Evolutionary conservation across 92 coral and sea anemone species (phyloP).

Genomic region (Muricea muricata): DNA sequence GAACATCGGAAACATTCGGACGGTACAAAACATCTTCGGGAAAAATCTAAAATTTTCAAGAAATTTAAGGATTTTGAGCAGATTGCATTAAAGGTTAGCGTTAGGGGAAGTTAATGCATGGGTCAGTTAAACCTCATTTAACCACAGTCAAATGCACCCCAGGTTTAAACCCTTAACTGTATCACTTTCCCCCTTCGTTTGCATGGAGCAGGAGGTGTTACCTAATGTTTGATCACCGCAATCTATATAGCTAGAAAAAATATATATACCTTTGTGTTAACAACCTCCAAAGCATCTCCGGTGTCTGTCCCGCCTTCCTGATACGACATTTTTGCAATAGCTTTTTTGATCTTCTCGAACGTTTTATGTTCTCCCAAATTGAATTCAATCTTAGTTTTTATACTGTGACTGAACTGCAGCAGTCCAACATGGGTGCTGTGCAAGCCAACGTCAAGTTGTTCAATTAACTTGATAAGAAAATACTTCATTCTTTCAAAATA

Average conservation of each 20-base stretch:
- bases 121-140: too few species aligned
- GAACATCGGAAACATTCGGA: slow-evolving; percentile 34
- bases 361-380: slow-evolving; percentile 10
- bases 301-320: slow-evolving; percentile 41
- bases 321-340: slow-evolving; percentile 19
- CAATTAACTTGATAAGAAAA: slow-evolving; percentile 7
- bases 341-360: neutral
- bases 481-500: slow-evolving; percentile 29
- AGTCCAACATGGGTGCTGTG: slow-evolving; percentile 36
- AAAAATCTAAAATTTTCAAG: neutral
- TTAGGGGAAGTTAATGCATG: too few species aligned
- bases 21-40: slow-evolving; percentile 12
- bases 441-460: slow-evolving; percentile 13
- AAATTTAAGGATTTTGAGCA: neutral
- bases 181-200: too few species aligned
- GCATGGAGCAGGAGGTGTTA: too few species aligned
- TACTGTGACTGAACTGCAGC: slow-evolving; percentile 33
- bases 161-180: too few species aligned
- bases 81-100: too few species aligned
- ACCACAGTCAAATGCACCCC: too few species aligned
- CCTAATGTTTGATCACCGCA: too few species aligned
- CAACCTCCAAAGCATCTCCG: slow-evolving; percentile 31
- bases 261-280: slow-evolving; percentile 10
- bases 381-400: slow-evolving; percentile 34
- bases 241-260: too few species aligned